Evolutionary conservation across 2,888 invertebrate species (phyloP).

Genomic region (Aproaerema taeniolella): DNA sequence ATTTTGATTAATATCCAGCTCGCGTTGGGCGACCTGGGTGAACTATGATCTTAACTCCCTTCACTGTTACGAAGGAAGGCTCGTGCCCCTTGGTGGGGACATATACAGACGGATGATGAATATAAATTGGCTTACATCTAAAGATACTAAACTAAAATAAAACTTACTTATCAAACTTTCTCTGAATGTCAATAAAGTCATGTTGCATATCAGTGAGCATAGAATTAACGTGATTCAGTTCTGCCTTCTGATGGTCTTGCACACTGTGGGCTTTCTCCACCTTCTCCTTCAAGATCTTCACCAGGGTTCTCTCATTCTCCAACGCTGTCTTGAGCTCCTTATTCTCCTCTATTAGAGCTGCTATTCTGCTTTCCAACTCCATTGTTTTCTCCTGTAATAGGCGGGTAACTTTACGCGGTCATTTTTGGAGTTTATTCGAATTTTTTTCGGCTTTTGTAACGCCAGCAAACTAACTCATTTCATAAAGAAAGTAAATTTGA

Average conservation of each 20-base stretch:
- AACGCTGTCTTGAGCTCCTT: conserved; percentile 63
- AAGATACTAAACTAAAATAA: not conserved
- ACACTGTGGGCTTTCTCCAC: conserved; percentile 66
- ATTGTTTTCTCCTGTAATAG: conserved; percentile 54
- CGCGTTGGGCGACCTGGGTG: too few relatives aligned
- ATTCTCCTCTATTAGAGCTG: conserved; percentile 67
- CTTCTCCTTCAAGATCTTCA: conserved; percentile 64
- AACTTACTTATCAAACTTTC: conserved; percentile 63
- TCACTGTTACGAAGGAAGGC: too few relatives aligned
- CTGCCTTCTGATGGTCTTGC: conserved; percentile 70
- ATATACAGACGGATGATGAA: too few relatives aligned
- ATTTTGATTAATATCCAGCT: too few relatives aligned
- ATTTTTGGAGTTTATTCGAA: not conserved
- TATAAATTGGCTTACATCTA: too few relatives aligned
- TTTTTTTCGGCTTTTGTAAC: too few relatives aligned
- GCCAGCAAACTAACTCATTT: too few relatives aligned
- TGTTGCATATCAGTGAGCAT: conserved; percentile 63
- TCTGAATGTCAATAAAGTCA: conserved; percentile 56
- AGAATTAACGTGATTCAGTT: conserved; percentile 58
- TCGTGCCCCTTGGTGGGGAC: too few relatives aligned
- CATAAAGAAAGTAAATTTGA: too few relatives aligned
- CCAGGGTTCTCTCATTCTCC: conserved; percentile 74
- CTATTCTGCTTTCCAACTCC: conserved; percentile 61
- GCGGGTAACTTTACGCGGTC: not conserved
- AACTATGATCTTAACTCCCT: too few relatives aligned